A percentile compares a stretch with the other conserved stretches of the same genome.
These are phyloP conservation scores for Cottoperca gobio DNA, from an alignment of 2,797 vertebrate species.

Conservation along the genomic window DNA sequence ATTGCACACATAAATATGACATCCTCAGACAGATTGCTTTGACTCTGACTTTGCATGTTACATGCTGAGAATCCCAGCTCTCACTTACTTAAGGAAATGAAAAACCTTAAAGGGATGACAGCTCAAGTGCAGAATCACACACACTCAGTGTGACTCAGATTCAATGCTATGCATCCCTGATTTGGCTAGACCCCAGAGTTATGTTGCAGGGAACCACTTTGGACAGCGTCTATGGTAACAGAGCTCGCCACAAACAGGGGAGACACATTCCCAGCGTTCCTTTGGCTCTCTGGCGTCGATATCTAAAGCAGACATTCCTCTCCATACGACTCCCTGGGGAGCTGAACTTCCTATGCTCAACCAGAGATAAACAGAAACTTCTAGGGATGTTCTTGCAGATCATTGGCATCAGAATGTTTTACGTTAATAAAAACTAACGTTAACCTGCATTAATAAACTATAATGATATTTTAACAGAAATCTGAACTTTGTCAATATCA, in stretches of 20 bases:
- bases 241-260: conserved; percentile 38
- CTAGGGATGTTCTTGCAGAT: conserved; percentile 14
- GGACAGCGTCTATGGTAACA: conserved; percentile 37
- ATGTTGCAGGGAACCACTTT: conserved; percentile 30
- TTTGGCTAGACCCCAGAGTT: conserved; percentile 44
- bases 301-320: conserved; percentile 58
- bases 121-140: conserved; percentile 31
- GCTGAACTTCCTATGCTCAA: conserved; percentile 55
- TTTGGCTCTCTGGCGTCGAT: conserved; percentile 43
- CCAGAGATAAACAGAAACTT: conserved; percentile 31
- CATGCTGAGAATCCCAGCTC: conserved; percentile 24
- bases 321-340: conserved; percentile 36
- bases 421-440: not conserved
- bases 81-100: conserved; percentile 24
- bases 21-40: conserved; percentile 16
- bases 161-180: conserved; percentile 37
- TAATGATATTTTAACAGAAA: not conserved
- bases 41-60: conserved; percentile 14
- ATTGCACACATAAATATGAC: conserved; percentile 3
- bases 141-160: conserved; percentile 25
- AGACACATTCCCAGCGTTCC: conserved; percentile 64
- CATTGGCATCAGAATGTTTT: not conserved
- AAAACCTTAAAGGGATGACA: conserved; percentile 24
- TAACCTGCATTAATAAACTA: not conserved
- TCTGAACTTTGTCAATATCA: not conserved